A percentile compares a stretch with the other conserved stretches of the same genome.
Conservation (phyloP, 2,888 invertebrate genomes). For the Ectobius pallidus region DNA sequence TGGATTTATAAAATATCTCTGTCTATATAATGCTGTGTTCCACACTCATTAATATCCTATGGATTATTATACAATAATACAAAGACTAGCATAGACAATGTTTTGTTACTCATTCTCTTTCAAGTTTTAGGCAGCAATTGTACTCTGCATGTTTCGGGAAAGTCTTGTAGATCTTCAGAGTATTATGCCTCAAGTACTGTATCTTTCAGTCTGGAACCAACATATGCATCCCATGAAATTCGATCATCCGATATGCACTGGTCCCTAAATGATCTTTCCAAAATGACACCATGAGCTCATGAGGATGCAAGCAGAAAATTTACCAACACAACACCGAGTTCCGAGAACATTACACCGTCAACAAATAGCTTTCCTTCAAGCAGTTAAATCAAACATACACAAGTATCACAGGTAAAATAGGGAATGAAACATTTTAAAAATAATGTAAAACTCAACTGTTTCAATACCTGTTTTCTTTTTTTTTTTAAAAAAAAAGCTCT, state of each 20-base stretch:
- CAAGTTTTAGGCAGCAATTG: slow-evolving; percentile 16
- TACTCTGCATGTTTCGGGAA: not conserved
- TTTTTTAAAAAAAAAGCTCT: slow-evolving; percentile 8
- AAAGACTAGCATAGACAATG: slow-evolving; percentile 42
- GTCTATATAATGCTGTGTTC: slow-evolving; percentile 20
- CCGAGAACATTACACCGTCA: not conserved
- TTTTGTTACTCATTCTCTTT: slow-evolving; percentile 24
- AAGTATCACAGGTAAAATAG: slow-evolving; percentile 31
- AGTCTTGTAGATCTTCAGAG: not conserved
- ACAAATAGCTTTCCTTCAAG: slow-evolving; percentile 2
- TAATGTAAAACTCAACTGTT: not conserved
- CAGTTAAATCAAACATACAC: slow-evolving; percentile 24
- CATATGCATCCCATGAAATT: no score
- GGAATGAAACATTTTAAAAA: slow-evolving; percentile 21
- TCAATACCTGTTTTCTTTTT: not conserved
- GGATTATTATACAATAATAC: slow-evolving; percentile 35
- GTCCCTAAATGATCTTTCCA: no score
- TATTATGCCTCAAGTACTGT: slow-evolving; percentile 3
- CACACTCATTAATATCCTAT: slow-evolving; percentile 33
- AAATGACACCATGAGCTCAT: not conserved
- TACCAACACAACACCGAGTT: slow-evolving; percentile 11
- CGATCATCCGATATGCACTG: not conserved
- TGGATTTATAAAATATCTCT: slow-evolving; percentile 42
- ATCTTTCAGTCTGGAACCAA: not conserved
- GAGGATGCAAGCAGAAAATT: not conserved